A percentile compares a stretch with the other conserved stretches of the same genome.
These are phyloP conservation scores for Xylocampa areola DNA, from an alignment of 2,888 invertebrate species.

Conservation along the genomic window DNA sequence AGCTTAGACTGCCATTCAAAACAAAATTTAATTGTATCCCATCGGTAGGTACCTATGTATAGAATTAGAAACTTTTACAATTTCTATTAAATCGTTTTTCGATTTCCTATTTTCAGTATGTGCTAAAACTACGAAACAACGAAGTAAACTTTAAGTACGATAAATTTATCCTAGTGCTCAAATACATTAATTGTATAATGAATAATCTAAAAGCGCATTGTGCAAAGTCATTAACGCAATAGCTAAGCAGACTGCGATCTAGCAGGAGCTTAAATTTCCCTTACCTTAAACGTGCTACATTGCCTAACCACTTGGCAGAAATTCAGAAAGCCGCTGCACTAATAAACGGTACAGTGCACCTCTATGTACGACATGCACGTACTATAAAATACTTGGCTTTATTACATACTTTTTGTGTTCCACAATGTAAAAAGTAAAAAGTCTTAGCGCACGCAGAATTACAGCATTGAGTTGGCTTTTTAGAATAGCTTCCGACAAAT, in stretches of 20 bases:
- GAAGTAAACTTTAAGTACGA: background rate
- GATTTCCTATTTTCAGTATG: too few relatives aligned
- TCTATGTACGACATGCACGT: conserved; percentile 54
- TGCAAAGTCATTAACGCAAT: conserved; percentile 32
- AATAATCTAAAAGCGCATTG: conserved; percentile 11
- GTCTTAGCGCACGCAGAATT: conserved; percentile 22
- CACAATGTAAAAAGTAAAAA: conserved; percentile 19
- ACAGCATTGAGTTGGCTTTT: conserved; percentile 16
- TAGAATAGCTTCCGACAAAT: conserved; percentile 11
- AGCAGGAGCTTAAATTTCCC: conserved; percentile 33
- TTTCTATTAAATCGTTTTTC: too few relatives aligned
- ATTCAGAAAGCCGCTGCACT: conserved; percentile 49
- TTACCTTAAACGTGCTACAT: conserved; percentile 45
- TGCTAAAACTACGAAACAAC: background rate
- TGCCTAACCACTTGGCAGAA: conserved; percentile 57
- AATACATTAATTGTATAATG: conserved; percentile 2
- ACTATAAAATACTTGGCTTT: conserved; percentile 55
- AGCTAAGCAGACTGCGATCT: conserved; percentile 13
- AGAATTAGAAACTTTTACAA: too few relatives aligned
- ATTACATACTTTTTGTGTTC: conserved; percentile 37
- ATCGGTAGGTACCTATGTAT: too few relatives aligned
- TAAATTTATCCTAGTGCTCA: background rate
- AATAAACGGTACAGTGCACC: conserved; percentile 54
- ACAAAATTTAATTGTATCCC: background rate
- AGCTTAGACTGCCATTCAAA: background rate